Evolutionary conservation across 2,888 invertebrate species (phyloP).

Genomic region (Andrena marginata): DNA sequence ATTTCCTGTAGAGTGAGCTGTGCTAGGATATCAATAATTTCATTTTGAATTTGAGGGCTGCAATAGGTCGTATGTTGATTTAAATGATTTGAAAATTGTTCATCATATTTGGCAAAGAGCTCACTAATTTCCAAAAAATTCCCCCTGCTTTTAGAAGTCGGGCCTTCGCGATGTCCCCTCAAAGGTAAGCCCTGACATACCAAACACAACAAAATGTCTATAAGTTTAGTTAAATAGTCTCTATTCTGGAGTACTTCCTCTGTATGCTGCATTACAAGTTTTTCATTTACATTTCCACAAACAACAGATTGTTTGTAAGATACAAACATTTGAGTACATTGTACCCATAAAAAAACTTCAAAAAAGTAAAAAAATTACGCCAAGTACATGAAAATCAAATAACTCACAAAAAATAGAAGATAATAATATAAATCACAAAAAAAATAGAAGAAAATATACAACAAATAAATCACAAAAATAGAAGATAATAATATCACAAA

Average conservation of each 20-base stretch:
- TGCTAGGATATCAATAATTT: neutral
- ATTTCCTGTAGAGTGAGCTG: constrained; percentile 2
- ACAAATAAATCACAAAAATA: too few relatives aligned
- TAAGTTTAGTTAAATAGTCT: neutral
- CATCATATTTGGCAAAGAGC: neutral
- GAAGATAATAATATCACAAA: too few relatives aligned
- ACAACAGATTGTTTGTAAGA: neutral
- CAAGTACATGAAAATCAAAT: too few relatives aligned
- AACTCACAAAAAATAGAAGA: too few relatives aligned
- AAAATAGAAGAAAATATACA: too few relatives aligned
- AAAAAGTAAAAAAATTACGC: too few relatives aligned
- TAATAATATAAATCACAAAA: too few relatives aligned
- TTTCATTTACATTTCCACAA: constrained; percentile 3
- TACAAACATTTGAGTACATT: constrained; percentile 3
- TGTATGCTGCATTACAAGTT: neutral
- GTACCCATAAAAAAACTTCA: too few relatives aligned
- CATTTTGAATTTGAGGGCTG: neutral
- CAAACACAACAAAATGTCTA: neutral
- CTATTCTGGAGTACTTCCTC: neutral
- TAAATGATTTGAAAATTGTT: neutral
- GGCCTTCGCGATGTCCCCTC: neutral
- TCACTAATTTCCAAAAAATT: constrained; percentile 7
- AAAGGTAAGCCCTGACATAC: constrained; percentile 1
- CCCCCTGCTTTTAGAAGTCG: neutral
- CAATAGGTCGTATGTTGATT: neutral